Percentiles rank a stretch among this genome's conserved stretches.
These are phyloP conservation scores for Lepidurus apus DNA, from an alignment of 1,140 invertebrate species.

Conservation along the genomic window DNA sequence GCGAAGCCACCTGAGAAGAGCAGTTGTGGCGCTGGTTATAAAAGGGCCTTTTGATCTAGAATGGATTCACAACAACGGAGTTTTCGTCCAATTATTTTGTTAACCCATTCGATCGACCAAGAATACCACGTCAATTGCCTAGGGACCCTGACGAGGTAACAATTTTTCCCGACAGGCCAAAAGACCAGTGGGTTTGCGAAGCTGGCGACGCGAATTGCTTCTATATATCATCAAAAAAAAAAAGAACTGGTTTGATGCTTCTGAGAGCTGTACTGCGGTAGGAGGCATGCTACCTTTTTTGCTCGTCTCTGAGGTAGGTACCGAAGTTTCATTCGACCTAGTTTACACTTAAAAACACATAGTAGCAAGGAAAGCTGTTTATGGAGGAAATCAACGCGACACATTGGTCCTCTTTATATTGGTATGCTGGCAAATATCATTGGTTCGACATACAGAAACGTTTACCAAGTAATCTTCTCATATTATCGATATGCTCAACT, in stretches of 20 bases:
- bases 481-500: background rate
- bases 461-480: background rate
- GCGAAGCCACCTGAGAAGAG: too few relatives aligned
- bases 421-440: background rate
- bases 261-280: background rate
- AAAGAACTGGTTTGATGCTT: background rate
- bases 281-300: background rate
- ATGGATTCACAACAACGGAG: too few relatives aligned
- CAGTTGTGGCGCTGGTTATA: too few relatives aligned
- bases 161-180: background rate
- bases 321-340: background rate
- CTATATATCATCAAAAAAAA: background rate
- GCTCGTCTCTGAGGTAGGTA: background rate
- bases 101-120: too few relatives aligned
- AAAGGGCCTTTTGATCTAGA: too few relatives aligned
- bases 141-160: background rate
- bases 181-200: background rate
- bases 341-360: background rate
- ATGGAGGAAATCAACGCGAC: background rate
- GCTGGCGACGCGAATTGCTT: background rate
- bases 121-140: too few relatives aligned
- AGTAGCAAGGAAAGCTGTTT: background rate
- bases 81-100: too few relatives aligned
- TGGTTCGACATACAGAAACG: background rate
- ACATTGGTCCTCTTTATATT: background rate